Evolutionary conservation across 2,888 invertebrate species (phyloP).

Genomic region (Amiota mariae): DNA sequence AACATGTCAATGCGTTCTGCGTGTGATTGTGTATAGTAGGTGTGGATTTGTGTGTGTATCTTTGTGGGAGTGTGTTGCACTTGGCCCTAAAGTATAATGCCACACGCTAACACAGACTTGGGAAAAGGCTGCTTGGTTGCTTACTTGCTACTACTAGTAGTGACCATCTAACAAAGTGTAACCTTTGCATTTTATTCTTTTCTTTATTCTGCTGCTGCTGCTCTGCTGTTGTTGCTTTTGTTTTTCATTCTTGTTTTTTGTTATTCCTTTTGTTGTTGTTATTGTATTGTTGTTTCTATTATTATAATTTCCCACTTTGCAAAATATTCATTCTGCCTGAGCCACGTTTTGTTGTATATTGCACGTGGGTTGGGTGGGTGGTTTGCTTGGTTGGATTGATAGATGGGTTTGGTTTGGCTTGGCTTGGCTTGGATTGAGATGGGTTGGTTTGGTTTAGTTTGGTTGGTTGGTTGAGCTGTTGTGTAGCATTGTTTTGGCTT

Average conservation of each 20-base stretch:
- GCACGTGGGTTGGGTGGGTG: neutral
- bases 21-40: no score
- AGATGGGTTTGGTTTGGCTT: neutral
- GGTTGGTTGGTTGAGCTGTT: neutral
- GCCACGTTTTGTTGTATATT: neutral
- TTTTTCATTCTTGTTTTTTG: neutral
- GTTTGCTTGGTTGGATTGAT: neutral
- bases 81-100: no score
- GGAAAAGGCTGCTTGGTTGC: no score
- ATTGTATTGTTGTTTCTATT: neutral
- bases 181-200: neutral
- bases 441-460: neutral
- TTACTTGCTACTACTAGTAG: no score
- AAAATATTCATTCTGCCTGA: neutral
- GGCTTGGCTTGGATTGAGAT: no score
- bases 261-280: neutral
- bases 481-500: conserved; percentile 35
- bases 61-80: no score
- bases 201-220: neutral
- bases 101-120: no score
- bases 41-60: no score
- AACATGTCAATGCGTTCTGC: no score
- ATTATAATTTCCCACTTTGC: neutral
- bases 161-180: no score
- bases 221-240: no score